Base-by-base conservation (phyloP, 2,113 vertebrate genomes). In the Leptodactylus fuscus region DNA sequence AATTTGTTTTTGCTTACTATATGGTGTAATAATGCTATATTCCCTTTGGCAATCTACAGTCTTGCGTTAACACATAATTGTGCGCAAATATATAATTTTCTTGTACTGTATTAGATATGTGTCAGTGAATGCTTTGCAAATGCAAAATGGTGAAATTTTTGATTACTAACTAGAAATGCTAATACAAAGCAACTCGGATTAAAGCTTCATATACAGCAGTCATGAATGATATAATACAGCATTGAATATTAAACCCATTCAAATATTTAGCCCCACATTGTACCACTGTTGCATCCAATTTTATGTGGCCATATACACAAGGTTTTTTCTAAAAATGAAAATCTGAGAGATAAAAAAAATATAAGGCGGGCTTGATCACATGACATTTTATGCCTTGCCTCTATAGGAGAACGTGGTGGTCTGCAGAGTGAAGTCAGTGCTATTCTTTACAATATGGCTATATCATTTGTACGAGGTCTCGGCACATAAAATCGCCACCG, bases 1-100 rank as follows among this genome's bases (percentile, higher is more conserved):
- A 76, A 49, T 76, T 74, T 48, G n/a, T 74, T 48, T 74, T 46
- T 76, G 73, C 73, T n/a, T 77, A 55, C 49, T 77, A 77, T 27
- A 53, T 77, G 32, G 32, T 49, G 27, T 58, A 78, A 36, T 29
- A 58, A 15, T 22, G 6, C 5, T 12, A 11, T 58, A 51, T 34
- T n/a, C 20, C 46, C 75, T 32, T n/a, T 18, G 22, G 18, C 75
- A 78, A 55, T 77, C 22, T n/a, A 38, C 20, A 55, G 7, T 49
- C 24, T 13, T 32, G 9, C 46, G 29, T 49, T 49, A 51, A 49
- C 13, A 49, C 46, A 76, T 29, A 51, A 53, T 46, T 65, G n/a
- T 58, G 32, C 9, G 18, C 34, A 78, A 74, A 46, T 65, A 65
- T 65, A 27, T 46, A 24, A 46, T 74, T 74, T 46, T 46, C 12